Percentiles rank a stretch among this genome's conserved stretches.
phyloP scores from a whole-genome alignment of 2,888 invertebrate genomes.

The Clanis bilineata region DNA sequence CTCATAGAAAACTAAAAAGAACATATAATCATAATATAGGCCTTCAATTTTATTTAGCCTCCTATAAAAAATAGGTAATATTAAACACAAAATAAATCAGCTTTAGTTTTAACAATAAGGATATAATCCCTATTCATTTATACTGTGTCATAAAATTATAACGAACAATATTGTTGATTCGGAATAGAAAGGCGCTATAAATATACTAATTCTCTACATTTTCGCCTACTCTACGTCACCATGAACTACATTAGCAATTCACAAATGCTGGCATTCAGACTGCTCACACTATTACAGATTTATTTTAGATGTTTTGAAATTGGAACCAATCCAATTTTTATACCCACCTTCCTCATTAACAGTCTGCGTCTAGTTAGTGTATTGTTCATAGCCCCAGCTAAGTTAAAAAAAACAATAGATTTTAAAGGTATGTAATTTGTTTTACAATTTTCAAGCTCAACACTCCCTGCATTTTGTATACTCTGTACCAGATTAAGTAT shows the following conservation, averaged over 20 bases:
- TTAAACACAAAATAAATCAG: neutral
- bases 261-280: conserved; percentile 59
- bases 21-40: neutral
- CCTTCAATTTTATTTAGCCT: neutral
- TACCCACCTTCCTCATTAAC: conserved; percentile 58
- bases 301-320: conserved; percentile 76
- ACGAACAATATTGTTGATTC: neutral
- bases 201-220: conserved; percentile 1
- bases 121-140: neutral
- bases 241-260: conserved; percentile 44
- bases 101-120: neutral
- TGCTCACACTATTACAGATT: conserved; percentile 57
- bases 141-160: neutral
- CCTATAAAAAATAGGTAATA: neutral
- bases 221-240: conserved; percentile 18
- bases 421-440: conserved; percentile 25
- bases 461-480: neutral
- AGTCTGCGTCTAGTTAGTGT: conserved; percentile 36
- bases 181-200: conserved; percentile 21
- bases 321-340: conserved; percentile 74
- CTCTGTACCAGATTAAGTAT: neutral
- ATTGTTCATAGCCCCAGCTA: conserved; percentile 30
- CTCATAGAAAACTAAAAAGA: neutral
- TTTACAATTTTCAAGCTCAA: neutral
- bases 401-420: neutral